A percentile compares a stretch with the other conserved stretches of the same genome.
Conservation (phyloP, 2,113 vertebrate species). For the Nycticryphes semicollaris region DNA sequence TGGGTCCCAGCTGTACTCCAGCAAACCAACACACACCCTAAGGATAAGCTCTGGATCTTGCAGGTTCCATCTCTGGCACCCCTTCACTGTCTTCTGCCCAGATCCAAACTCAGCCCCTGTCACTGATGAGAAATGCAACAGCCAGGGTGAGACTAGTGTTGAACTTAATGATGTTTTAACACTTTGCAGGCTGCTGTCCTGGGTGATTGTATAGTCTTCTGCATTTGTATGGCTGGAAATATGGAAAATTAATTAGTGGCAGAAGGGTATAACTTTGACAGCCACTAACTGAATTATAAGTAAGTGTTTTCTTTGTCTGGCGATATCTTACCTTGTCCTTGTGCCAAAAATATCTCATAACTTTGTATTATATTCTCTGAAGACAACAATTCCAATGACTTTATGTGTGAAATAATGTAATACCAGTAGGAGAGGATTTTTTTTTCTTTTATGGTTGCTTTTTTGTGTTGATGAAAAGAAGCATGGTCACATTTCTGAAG, state of each 20-base stretch:
- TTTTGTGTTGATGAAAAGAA: not conserved
- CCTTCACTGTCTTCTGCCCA: not conserved
- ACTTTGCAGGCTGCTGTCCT: conserved; percentile 20
- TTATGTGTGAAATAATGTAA: not conserved
- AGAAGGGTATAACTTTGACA: conserved; percentile 26
- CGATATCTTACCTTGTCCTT: conserved; percentile 16
- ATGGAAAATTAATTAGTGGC: conserved; percentile 58
- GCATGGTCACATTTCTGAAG: not conserved
- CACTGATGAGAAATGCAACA: not conserved
- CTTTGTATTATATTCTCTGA: conserved; percentile 19
- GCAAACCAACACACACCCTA: not conserved
- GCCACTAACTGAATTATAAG: conserved; percentile 33
- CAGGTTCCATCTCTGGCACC: not conserved
- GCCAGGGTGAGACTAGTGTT: not conserved
- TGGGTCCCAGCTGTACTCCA: not conserved
- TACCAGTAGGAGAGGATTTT: not conserved
- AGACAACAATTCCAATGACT: conserved; percentile 36
- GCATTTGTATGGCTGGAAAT: conserved; percentile 5
- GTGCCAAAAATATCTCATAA: conserved; percentile 50
- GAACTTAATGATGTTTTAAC: not conserved
- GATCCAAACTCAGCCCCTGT: not conserved
- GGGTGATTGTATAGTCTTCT: not conserved
- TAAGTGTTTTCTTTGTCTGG: conserved; percentile 50
- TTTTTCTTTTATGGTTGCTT: not conserved
- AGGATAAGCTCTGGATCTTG: not conserved